These are phyloP conservation scores for Empis livida DNA, from an alignment of 2,888 invertebrate genomes.

Conservation along the genomic window DNA sequence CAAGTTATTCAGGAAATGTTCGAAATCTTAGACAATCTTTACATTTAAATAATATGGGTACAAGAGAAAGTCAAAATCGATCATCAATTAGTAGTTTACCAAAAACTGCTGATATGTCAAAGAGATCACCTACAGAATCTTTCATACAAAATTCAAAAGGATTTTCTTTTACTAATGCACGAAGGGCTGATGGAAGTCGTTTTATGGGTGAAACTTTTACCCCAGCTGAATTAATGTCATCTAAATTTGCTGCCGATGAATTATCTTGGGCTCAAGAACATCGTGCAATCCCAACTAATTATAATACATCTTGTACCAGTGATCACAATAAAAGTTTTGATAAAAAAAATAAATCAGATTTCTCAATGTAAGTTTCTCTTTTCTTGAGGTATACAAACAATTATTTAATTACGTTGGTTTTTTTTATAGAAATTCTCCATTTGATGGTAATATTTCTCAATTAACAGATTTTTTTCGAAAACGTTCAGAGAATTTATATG, in stretches of 20 bases:
- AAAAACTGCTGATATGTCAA: constrained; percentile 29
- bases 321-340: background rate
- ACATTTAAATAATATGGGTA: constrained; percentile 8
- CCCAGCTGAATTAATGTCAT: constrained; percentile 30
- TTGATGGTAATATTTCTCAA: background rate
- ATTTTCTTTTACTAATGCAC: constrained; percentile 7
- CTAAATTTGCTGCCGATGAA: constrained; percentile 27
- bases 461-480: constrained; percentile 3
- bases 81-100: constrained; percentile 20
- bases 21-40: constrained; percentile 21
- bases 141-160: background rate
- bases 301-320: background rate
- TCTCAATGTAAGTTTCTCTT: too few relatives aligned
- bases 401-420: too few relatives aligned
- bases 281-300: constrained; percentile 27
- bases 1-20: constrained; percentile 27
- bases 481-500: constrained; percentile 26
- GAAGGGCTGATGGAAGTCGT: constrained; percentile 10
- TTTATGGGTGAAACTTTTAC: constrained; percentile 20
- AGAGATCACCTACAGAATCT: constrained; percentile 10
- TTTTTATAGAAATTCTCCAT: too few relatives aligned
- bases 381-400: too few relatives aligned
- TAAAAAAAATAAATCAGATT: background rate
- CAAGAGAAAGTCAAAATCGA: background rate
- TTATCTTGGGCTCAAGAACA: constrained; percentile 30